Conservation (phyloP, 2,113 vertebrate genomes). For the Antigone vipio region DNA sequence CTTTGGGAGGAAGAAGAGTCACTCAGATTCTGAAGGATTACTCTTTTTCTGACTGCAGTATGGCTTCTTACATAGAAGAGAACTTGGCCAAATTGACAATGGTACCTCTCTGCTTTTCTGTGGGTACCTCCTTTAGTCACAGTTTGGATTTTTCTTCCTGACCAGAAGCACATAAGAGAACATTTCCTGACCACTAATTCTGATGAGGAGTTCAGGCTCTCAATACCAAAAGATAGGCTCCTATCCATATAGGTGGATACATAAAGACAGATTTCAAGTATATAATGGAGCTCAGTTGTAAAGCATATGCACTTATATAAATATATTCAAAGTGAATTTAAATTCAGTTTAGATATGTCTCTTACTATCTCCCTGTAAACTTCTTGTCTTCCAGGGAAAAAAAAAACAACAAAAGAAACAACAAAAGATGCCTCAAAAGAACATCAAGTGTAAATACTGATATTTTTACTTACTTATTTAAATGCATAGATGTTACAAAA, state of each 20-base stretch:
- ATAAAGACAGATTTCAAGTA: not conserved
- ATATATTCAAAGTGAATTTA: not conserved
- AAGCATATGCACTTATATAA: not conserved
- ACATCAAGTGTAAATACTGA: not conserved
- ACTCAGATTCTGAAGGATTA: not conserved
- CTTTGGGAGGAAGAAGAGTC: not conserved
- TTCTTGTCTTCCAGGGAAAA: not conserved
- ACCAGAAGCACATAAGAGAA: not conserved
- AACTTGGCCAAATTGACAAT: not conserved
- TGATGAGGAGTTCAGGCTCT: not conserved
- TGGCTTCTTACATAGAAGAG: not conserved
- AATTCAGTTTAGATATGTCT: not conserved
- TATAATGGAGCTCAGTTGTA: not conserved
- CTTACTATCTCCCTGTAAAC: not conserved
- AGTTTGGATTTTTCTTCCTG: not conserved
- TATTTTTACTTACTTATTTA: constrained; percentile 61
- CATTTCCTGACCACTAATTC: not conserved
- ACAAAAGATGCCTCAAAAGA: not conserved
- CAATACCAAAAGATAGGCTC: not conserved
- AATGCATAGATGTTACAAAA: constrained; percentile 50
- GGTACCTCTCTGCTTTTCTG: not conserved
- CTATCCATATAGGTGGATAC: not conserved
- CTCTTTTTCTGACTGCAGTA: not conserved
- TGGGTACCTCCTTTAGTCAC: not conserved
- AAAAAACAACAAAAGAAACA: not conserved